phyloP scores from a whole-genome alignment of 2,797 vertebrate genomes.

The Gila robusta region DNA sequence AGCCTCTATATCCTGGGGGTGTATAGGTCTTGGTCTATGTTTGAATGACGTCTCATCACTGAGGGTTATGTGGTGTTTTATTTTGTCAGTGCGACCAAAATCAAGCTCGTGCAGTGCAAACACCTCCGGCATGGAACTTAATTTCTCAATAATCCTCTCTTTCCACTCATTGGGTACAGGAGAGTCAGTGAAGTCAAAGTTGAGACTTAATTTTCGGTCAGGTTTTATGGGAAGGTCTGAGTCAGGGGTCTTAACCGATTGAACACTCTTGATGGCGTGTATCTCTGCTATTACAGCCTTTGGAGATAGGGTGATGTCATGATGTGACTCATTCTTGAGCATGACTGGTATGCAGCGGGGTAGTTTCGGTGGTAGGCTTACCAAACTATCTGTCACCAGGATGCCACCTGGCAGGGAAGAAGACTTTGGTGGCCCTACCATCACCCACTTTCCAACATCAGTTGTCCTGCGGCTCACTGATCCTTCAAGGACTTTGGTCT shows the following conservation, averaged over 20 bases:
- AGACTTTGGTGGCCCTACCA: background rate
- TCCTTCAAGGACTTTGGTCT: background rate
- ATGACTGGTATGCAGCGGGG: background rate
- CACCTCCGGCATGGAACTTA: background rate
- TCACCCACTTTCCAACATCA: background rate
- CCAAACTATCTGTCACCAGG: background rate
- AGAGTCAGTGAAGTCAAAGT: background rate
- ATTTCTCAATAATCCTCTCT: background rate
- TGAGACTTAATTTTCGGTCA: background rate
- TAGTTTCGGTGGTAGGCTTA: background rate
- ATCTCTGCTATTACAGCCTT: background rate
- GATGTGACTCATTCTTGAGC: background rate
- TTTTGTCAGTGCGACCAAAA: no score
- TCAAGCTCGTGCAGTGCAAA: background rate
- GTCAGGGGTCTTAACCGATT: background rate
- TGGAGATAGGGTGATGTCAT: conserved; percentile 11
- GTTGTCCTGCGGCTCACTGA: background rate
- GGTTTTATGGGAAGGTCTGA: background rate
- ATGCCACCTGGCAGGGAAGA: background rate
- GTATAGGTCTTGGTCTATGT: no score
- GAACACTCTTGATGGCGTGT: background rate
- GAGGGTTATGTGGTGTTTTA: no score
- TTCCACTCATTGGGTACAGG: conserved; percentile 20
- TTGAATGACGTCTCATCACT: no score
- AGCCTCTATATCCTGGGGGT: background rate